phyloP scores from a whole-genome alignment of 2,113 vertebrate genomes.

The Xiphophorus hellerii region DNA sequence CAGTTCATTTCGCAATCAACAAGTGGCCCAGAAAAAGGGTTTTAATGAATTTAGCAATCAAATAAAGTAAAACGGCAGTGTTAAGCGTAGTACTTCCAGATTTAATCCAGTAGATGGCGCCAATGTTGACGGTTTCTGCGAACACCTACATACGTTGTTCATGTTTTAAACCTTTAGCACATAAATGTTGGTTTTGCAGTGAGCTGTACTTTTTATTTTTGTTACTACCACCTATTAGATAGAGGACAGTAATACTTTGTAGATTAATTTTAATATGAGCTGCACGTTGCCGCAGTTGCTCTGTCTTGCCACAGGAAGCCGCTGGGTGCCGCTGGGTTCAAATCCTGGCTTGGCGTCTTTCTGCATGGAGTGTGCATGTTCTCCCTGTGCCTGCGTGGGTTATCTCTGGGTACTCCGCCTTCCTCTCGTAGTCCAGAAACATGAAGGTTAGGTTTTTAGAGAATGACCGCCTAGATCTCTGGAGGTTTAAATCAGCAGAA shows the following conservation, averaged over 20 bases:
- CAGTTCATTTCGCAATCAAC: not conserved
- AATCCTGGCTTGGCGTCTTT: too few species aligned
- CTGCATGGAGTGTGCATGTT: too few species aligned
- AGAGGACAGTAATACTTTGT: not conserved
- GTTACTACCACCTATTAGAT: not conserved
- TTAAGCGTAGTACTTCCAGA: constrained; percentile 1
- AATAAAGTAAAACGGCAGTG: not conserved
- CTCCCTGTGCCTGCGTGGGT: too few species aligned
- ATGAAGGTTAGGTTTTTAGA: not conserved
- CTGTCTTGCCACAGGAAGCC: too few species aligned
- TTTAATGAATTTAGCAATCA: not conserved
- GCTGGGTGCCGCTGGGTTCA: too few species aligned
- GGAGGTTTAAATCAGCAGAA: not conserved
- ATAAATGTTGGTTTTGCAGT: not conserved
- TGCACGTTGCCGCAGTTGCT: too few species aligned
- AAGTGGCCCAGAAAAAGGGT: not conserved
- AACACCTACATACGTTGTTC: not conserved
- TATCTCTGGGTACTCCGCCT: too few species aligned
- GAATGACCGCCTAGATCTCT: not conserved
- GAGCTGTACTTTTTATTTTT: not conserved
- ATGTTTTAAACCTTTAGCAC: not conserved
- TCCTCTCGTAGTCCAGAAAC: too few species aligned
- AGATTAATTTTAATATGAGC: not conserved
- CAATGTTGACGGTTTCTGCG: constrained; percentile 12
- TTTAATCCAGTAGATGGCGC: constrained; percentile 49